Evolutionary conservation across 2,113 vertebrate genomes (phyloP).

Genomic region (Connochaetes taurinus): DNA sequence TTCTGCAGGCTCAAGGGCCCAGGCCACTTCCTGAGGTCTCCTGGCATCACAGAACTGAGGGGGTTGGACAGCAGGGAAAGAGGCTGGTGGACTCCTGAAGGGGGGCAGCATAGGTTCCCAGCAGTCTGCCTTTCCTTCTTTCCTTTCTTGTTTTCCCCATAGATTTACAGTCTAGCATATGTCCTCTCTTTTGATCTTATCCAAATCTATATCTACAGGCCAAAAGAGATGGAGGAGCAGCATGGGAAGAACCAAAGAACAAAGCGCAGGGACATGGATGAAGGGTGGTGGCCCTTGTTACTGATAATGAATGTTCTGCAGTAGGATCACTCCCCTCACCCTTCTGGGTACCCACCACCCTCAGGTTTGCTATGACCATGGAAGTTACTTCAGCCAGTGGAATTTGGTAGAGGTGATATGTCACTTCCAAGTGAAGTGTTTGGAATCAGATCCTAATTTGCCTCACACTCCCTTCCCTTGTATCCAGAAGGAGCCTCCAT

Average conservation of each 20-base stretch:
- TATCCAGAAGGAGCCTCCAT: background rate
- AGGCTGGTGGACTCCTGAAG: accelerated
- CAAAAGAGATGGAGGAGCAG: background rate
- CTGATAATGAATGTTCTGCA: background rate
- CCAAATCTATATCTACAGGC: background rate
- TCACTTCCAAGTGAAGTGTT: background rate
- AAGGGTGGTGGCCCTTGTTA: background rate
- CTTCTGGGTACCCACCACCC: accelerated
- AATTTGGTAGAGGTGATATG: background rate
- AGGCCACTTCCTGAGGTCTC: slow-evolving; percentile 85
- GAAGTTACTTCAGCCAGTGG: background rate
- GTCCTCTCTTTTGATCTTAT: background rate
- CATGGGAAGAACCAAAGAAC: background rate
- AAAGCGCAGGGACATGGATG: background rate
- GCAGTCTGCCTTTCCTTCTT: background rate
- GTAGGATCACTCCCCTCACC: background rate
- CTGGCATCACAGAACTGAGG: slow-evolving; percentile 77
- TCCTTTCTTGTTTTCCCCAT: background rate
- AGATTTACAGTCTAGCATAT: background rate
- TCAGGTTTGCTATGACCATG: background rate
- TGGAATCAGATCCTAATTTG: background rate
- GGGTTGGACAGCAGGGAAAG: accelerated
- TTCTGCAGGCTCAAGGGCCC: slow-evolving; percentile 86
- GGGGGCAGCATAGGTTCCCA: background rate
- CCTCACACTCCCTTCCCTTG: background rate